phyloP scores from a whole-genome alignment of 2,113 vertebrate genomes.

The Pterocles burchelli region DNA sequence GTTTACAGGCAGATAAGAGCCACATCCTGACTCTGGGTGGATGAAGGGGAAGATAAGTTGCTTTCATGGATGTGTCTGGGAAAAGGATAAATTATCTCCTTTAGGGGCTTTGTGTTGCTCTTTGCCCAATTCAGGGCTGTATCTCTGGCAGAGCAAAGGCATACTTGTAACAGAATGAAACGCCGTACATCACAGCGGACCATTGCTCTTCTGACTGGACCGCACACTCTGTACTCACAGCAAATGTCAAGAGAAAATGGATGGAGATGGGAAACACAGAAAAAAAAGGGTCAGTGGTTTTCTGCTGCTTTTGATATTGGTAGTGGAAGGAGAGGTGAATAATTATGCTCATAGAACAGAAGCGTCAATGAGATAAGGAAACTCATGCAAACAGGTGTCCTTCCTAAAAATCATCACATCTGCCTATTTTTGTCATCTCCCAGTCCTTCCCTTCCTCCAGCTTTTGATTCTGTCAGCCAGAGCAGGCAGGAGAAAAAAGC shows the following conservation, averaged over 20 bases:
- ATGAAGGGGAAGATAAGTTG: slow-evolving; percentile 48
- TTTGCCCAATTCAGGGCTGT: not conserved
- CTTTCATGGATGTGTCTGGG: slow-evolving; percentile 31
- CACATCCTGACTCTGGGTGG: slow-evolving; percentile 50
- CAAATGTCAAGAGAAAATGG: not conserved
- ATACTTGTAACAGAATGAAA: not conserved
- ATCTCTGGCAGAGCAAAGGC: not conserved
- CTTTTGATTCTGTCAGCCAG: not conserved
- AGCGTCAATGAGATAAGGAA: not conserved
- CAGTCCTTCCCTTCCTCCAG: not conserved
- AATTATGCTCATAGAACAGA: not conserved
- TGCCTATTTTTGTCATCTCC: not conserved
- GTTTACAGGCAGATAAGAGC: slow-evolving; percentile 51
- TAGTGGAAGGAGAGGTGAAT: not conserved
- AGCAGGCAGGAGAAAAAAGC: not conserved
- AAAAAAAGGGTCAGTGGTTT: not conserved
- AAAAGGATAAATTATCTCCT: slow-evolving; percentile 48
- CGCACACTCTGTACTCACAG: not conserved
- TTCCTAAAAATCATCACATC: not conserved
- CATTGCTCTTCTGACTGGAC: not conserved
- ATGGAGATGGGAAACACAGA: not conserved
- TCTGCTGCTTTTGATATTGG: not conserved
- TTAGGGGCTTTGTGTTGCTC: slow-evolving; percentile 20
- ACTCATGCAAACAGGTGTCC: not conserved
- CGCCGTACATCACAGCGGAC: not conserved